Percentiles rank a stretch among this genome's conserved stretches.
phyloP scores from a whole-genome alignment of 2,888 invertebrate species.

The Dendrolimus houi region DNA sequence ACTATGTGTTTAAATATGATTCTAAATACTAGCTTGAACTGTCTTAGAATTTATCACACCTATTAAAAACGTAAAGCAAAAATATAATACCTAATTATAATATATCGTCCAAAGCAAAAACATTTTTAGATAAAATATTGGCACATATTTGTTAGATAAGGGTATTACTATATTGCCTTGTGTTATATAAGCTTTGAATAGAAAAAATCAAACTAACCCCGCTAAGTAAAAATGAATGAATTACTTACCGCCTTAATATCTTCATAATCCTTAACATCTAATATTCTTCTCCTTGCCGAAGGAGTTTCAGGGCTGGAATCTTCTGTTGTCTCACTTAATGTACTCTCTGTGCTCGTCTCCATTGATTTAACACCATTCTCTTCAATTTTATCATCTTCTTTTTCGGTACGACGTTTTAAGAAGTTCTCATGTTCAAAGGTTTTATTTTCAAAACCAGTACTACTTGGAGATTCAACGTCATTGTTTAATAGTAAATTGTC shows the following conservation, averaged over 20 bases:
- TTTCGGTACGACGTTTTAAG: slow-evolving; percentile 60
- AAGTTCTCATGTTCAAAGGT: slow-evolving; percentile 68
- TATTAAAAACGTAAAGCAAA: too few species aligned
- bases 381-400: slow-evolving; percentile 34
- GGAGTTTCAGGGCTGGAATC: slow-evolving; percentile 61
- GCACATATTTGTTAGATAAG: too few species aligned
- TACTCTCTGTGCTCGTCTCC: slow-evolving; percentile 67
- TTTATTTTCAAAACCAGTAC: slow-evolving; percentile 67
- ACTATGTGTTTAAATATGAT: too few species aligned
- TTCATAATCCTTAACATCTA: slow-evolving; percentile 51
- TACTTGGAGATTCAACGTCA: slow-evolving; percentile 64
- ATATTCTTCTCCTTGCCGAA: slow-evolving; percentile 44
- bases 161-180: too few species aligned
- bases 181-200: too few species aligned
- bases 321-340: slow-evolving; percentile 56
- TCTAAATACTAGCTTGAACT: too few species aligned
- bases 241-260: slow-evolving; percentile 59
- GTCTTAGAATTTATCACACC: too few species aligned
- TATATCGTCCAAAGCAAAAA: too few species aligned
- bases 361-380: slow-evolving; percentile 55
- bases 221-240: slow-evolving; percentile 11
- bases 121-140: too few species aligned
- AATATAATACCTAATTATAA: too few species aligned
- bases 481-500: slow-evolving; percentile 53
- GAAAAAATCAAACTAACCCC: not conserved